Base-by-base conservation (phyloP, 92 coral and sea anemone species). In the Palythoa grandiflora region DNA sequence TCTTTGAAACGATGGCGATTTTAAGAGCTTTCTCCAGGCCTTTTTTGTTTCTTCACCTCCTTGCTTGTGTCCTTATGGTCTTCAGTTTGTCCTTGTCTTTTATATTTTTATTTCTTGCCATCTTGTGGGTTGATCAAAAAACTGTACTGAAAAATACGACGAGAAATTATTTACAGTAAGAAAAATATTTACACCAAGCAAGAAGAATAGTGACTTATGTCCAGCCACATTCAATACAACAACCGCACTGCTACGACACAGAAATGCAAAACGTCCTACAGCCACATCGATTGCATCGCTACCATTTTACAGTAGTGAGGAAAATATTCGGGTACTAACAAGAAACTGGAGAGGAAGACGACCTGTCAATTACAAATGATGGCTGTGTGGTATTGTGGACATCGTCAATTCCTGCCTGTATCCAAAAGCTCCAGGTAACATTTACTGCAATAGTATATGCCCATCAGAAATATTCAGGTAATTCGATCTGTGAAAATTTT, bases 351-450 rank as follows among this genome's bases (percentile, higher is more conserved):
- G 38, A 78, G 89, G 89, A 68, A 16, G 75, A 86, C 79, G 85
- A 65, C 73, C 90, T 51, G 35, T 35, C 20, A 78, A 36, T 65
- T 77, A 87, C 19, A 87, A 78, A 37, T 77, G 77, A 50, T 77
- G 90, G 90, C 70, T 87, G 44, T 48, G 61, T 87, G 90, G 90
- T 65, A 68, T 77, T 65, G 85, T 77, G 78, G 85, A 87, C 44
- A 87, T 61, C 60, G 13, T 54, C 60, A 54, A 54, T 54, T 54
- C 60, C 12, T 54, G 60, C 17, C 89, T 86, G n/a, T 83, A 86
- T 75, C 89, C 84, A 37, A 86, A 86, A 60, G 89, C 89, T 60
- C 60, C 80, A 21, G 89, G 89, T 86, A 86, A 15, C 15, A 54
- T 28, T 28, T 28, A 28, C 28, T 28, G 28, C 28, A 28, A 28